Base-by-base conservation (phyloP, 2,797 vertebrate species). In the Pseudomugil tenellus region DNA sequence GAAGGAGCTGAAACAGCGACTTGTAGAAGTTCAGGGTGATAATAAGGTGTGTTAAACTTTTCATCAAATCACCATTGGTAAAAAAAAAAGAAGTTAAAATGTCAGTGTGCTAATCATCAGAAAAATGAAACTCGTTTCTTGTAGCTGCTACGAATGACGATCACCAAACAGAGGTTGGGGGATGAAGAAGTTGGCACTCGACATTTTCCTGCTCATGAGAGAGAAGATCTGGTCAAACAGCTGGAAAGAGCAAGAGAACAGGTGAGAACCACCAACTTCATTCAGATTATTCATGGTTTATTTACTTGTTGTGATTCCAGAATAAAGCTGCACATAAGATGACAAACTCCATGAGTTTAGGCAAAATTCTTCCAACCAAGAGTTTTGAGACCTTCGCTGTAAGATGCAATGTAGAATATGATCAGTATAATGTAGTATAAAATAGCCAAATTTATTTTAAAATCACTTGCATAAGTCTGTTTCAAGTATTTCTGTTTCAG, bases 71-170 rank as follows among this genome's bases (percentile, higher is more conserved):
- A 9, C 5, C 13, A 8, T 13, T 10, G 11, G 17, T 34, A 11
- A 11, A 56, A 35, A 46, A 31, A 4, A 13, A 43, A 12, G 7
- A 19, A 13, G 13, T n/a, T n/a, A n/a, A n/a, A 14, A 14, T 60
- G 57, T 52, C 2, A 41, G 6, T 9, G 21, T 17, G 14, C 29
- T 4, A 37, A 37, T 37, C 13, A 41, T 41, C 4, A 52, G 16
- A 21, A 39, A 39, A 21, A 37, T 10, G 25, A 2, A 48, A 35
- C 25, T 29, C 6, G 29, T 29, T 49, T 55, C 12, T 49, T 11
- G 2, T 88, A 99, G 98, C 96, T 99, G 63, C 91, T 99, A 43
- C 93, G 98, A 84, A 98, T 98, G 97, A 98, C 98, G 19, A 99
- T 99, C 78, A 97, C 98, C 62, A 98, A 96, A 84, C 98, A 99